Evolutionary conservation across 2,888 invertebrate species (phyloP).

Genomic region (Steinernema scapterisci): DNA sequence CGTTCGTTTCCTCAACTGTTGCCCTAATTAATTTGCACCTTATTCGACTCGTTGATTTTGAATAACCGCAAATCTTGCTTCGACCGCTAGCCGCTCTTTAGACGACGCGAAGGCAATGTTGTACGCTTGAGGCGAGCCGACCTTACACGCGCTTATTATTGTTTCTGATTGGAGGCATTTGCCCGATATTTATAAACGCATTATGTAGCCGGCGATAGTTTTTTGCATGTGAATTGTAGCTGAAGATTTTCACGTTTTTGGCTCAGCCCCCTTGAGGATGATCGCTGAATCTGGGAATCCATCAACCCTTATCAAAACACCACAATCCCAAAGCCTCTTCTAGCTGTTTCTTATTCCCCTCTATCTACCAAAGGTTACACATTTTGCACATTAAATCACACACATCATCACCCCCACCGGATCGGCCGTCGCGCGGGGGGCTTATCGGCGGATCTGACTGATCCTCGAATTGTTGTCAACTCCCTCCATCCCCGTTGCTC

Average conservation of each 20-base stretch:
- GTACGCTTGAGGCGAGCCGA: neutral
- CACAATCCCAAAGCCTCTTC: too few relatives aligned
- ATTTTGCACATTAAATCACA: constrained; percentile 16
- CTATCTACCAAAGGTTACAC: neutral
- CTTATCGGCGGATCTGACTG: neutral
- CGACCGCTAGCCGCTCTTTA: too few relatives aligned
- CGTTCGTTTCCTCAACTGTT: neutral
- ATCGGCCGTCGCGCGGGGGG: neutral
- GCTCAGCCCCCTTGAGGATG: too few relatives aligned
- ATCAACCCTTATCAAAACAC: too few relatives aligned
- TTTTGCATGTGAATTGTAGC: too few relatives aligned
- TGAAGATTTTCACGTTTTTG: too few relatives aligned
- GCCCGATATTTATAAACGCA: too few relatives aligned
- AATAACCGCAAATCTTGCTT: neutral
- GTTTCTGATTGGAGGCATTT: neutral
- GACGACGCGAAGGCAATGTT: too few relatives aligned
- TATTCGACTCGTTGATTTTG: constrained; percentile 1
- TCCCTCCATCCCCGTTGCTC: neutral
- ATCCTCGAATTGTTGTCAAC: constrained; percentile 19
- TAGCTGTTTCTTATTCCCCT: too few relatives aligned
- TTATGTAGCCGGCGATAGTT: too few relatives aligned
- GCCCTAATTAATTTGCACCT: constrained; percentile 32
- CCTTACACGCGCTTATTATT: too few relatives aligned
- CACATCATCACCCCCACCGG: constrained; percentile 27
- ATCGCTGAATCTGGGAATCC: too few relatives aligned